Conservation (phyloP, 2,888 invertebrate genomes). For the Eugnorisma glareosa region DNA sequence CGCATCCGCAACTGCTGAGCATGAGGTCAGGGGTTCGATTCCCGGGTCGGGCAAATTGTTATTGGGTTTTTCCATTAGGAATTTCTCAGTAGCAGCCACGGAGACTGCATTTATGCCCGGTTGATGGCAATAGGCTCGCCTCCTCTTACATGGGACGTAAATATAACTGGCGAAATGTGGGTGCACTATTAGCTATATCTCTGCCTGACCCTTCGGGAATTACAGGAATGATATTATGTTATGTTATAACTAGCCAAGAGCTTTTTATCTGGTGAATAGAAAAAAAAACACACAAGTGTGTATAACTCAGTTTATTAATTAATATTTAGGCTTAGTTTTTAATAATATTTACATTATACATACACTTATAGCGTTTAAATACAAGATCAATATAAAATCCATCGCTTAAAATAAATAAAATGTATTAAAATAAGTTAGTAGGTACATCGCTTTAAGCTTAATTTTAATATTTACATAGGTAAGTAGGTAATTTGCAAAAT, state of each 20-base stretch:
- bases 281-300: not conserved
- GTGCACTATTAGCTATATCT: not conserved
- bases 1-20: too few relatives aligned
- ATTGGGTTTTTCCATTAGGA: too few relatives aligned
- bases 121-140: too few relatives aligned
- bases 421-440: conserved; percentile 13
- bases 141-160: too few relatives aligned
- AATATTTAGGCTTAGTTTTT: conserved; percentile 4
- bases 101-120: too few relatives aligned
- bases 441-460: conserved; percentile 20
- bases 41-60: too few relatives aligned
- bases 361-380: conserved; percentile 26
- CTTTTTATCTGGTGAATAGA: not conserved
- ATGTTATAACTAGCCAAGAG: not conserved
- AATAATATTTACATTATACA: conserved; percentile 49
- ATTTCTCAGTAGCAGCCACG: too few relatives aligned
- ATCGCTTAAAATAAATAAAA: conserved; percentile 15
- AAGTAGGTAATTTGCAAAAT: conserved; percentile 13
- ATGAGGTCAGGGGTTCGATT: too few relatives aligned
- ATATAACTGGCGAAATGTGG: too few relatives aligned
- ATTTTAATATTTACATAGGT: conserved; percentile 34
- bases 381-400: conserved; percentile 8
- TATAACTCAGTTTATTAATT: conserved; percentile 21
- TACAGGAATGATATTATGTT: too few relatives aligned
- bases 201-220: too few relatives aligned